Conservation (phyloP, 2,888 invertebrate genomes). For the Cecidostiba fungosa region DNA sequence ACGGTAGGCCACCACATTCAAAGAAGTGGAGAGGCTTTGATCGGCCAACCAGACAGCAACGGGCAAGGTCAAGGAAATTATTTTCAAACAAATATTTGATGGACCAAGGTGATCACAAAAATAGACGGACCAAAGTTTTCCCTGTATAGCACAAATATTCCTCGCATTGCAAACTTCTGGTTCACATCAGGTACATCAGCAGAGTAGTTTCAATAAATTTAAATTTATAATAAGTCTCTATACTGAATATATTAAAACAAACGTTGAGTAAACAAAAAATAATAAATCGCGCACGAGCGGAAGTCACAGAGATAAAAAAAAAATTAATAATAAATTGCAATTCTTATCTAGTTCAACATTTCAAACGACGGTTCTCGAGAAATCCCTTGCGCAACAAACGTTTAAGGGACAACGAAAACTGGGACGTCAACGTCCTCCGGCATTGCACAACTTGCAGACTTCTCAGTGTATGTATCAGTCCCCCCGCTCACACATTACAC, state of each 20-base stretch:
- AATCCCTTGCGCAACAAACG: neutral
- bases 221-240: neutral
- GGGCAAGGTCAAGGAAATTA: conserved; percentile 62
- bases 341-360: neutral
- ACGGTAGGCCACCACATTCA: conserved; percentile 37
- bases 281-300: neutral
- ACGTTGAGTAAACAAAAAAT: neutral
- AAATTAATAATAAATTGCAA: neutral
- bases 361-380: conserved; percentile 7
- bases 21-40: conserved; percentile 37
- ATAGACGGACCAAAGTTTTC: conserved; percentile 2
- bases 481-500: neutral
- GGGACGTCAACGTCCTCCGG: conserved; percentile 44
- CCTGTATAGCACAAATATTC: neutral
- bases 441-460: conserved; percentile 43
- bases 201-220: neutral
- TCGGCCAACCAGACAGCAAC: conserved; percentile 3
- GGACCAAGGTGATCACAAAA: conserved; percentile 8
- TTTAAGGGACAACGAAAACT: conserved; percentile 1
- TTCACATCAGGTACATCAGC: neutral
- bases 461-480: conserved; percentile 4
- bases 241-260: neutral
- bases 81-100: conserved; percentile 38
- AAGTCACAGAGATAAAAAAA: neutral
- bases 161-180: neutral